phyloP scores from a whole-genome alignment of 2,113 vertebrate genomes.

The Charadrius vociferus region DNA sequence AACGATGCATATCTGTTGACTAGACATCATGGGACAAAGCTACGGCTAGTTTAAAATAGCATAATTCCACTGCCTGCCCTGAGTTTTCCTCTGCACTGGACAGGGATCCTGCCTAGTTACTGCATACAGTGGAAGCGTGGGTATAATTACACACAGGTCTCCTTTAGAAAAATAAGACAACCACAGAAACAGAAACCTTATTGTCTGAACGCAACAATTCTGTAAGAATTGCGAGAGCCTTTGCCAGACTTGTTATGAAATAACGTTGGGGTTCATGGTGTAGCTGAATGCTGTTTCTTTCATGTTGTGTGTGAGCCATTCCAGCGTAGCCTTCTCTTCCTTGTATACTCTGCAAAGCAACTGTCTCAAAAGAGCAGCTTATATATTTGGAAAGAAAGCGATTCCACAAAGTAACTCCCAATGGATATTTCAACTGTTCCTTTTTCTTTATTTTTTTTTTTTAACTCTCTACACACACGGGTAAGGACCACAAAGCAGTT shows the following conservation, averaged over 20 bases:
- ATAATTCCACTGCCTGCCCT: not conserved
- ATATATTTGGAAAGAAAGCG: not conserved
- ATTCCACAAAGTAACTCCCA: not conserved
- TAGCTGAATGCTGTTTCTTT: not conserved
- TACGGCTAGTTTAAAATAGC: not conserved
- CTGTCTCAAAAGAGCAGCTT: not conserved
- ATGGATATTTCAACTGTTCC: not conserved
- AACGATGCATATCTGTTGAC: not conserved
- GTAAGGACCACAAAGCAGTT: not conserved
- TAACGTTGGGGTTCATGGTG: not conserved
- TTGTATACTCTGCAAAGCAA: not conserved
- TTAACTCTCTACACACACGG: not conserved
- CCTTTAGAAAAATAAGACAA: not conserved
- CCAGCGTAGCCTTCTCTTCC: not conserved
- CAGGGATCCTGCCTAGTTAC: not conserved
- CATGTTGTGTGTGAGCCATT: rapidly evolving
- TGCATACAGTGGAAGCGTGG: not conserved
- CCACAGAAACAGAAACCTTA: not conserved
- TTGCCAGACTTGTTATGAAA: not conserved
- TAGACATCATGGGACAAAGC: slow-evolving; percentile 11
- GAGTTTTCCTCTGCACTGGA: not conserved
- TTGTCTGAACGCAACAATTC: not conserved
- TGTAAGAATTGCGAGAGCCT: not conserved
- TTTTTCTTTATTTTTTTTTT: not conserved
- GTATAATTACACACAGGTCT: not conserved